Percentiles rank a stretch among this genome's conserved stretches.
phyloP scores from a whole-genome alignment of 1,140 invertebrate genomes.

The Periplaneta americana region DNA sequence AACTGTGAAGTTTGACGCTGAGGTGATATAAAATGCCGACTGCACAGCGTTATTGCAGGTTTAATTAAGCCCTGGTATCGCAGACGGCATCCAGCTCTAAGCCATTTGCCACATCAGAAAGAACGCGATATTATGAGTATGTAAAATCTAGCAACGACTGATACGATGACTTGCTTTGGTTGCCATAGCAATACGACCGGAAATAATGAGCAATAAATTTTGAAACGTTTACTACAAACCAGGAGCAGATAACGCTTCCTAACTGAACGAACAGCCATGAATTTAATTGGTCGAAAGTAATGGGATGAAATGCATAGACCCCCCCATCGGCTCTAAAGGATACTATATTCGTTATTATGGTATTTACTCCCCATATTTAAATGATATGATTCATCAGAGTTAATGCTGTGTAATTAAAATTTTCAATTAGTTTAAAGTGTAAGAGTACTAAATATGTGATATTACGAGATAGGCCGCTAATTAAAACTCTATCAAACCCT shows the following conservation, averaged over 20 bases:
- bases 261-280: neutral
- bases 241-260: neutral
- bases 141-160: no score
- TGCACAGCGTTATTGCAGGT: no score
- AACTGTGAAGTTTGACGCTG: no score
- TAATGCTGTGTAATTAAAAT: neutral
- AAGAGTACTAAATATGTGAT: neutral
- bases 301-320: neutral
- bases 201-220: neutral
- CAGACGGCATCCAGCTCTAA: no score
- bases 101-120: no score
- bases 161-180: no score
- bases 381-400: neutral
- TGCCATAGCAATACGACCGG: no score
- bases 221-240: neutral
- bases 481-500: neutral
- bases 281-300: neutral
- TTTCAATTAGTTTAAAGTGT: neutral
- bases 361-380: neutral
- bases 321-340: neutral
- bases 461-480: neutral
- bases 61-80: no score
- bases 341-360: neutral
- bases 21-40: no score
- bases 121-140: no score